phyloP scores from a whole-genome alignment of 2,797 vertebrate genomes.

The Perodicticus potto region DNA sequence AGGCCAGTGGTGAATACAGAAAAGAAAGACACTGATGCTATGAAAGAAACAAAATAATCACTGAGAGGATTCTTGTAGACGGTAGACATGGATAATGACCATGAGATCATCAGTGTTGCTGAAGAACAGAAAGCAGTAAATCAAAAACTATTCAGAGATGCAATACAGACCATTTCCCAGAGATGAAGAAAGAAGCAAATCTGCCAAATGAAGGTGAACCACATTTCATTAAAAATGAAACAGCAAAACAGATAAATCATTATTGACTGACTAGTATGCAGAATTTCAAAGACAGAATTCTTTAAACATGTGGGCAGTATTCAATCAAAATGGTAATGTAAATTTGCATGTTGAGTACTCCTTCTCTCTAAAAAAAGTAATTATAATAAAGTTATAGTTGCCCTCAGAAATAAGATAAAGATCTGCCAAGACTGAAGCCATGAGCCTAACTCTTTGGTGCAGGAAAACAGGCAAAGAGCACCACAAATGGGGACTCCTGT shows the following conservation, averaged over 20 bases:
- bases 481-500: accelerated
- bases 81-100: neutral
- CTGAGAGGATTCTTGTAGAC: neutral
- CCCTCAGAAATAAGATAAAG: neutral
- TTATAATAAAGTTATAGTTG: neutral
- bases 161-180: neutral
- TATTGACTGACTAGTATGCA: constrained; percentile 53
- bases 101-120: neutral
- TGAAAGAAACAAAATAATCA: neutral
- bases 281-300: constrained; percentile 14
- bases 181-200: neutral
- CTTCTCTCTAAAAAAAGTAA: neutral
- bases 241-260: neutral
- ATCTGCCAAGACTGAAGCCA: neutral
- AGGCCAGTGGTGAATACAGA: neutral
- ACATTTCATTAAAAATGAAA: constrained; percentile 39
- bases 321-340: neutral
- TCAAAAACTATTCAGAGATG: neutral
- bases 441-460: neutral
- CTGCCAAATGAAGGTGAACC: neutral
- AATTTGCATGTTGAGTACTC: constrained; percentile 59
- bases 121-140: neutral
- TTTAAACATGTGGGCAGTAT: neutral
- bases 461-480: neutral
- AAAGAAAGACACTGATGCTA: neutral